These are phyloP conservation scores for Apotomis turbidana DNA, from an alignment of 2,888 invertebrate genomes.

Conservation along the genomic window DNA sequence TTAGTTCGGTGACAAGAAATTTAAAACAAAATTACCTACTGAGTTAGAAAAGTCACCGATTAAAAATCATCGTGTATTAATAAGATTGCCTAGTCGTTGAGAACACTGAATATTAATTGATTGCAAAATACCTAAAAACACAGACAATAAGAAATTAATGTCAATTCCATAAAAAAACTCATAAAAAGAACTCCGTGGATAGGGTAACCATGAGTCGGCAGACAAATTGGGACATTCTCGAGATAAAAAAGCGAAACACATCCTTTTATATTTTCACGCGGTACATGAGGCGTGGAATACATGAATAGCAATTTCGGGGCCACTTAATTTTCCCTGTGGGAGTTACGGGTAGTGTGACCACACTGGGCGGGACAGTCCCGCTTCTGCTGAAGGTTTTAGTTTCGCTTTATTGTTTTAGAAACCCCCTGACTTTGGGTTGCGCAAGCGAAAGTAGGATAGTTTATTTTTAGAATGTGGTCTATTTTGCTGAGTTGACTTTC, in stretches of 20 bases:
- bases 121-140: not conserved
- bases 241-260: constrained; percentile 45
- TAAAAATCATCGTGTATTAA: no score
- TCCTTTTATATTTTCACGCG: constrained; percentile 45
- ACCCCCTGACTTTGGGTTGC: constrained; percentile 35
- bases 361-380: constrained; percentile 42
- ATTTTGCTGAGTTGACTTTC: not conserved
- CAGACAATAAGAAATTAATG: not conserved
- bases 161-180: constrained; percentile 1
- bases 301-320: constrained; percentile 52
- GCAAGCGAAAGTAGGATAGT: constrained; percentile 23
- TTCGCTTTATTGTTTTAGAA: constrained; percentile 46
- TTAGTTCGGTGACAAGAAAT: no score
- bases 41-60: no score
- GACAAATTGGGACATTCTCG: constrained; percentile 35
- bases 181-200: constrained; percentile 3
- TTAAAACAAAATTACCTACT: no score
- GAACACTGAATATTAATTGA: not conserved
- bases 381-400: constrained; percentile 43
- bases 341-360: constrained; percentile 43
- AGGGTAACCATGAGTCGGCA: constrained; percentile 33
- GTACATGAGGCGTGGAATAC: constrained; percentile 48
- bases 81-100: no score
- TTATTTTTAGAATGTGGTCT: not conserved
- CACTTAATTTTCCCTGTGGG: constrained; percentile 51